These are phyloP conservation scores for Coendou prehensilis DNA, from an alignment of 2,797 vertebrate genomes.

Conservation along the genomic window DNA sequence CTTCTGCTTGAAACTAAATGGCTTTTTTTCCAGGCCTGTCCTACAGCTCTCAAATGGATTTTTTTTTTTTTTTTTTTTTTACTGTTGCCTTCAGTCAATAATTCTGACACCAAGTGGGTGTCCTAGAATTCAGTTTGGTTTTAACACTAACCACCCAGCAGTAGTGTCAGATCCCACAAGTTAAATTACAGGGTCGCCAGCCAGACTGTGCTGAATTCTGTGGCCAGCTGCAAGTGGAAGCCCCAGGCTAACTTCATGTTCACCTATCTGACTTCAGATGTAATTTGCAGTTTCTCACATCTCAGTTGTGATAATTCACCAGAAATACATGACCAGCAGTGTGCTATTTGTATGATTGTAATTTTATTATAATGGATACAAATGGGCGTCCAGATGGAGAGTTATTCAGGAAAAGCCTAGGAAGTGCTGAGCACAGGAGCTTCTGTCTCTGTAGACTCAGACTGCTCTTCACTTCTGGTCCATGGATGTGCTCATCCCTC, in stretches of 20 bases:
- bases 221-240: background rate
- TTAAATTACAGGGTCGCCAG: background rate
- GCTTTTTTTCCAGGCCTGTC: background rate
- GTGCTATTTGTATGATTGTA: background rate
- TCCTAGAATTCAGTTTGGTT: background rate
- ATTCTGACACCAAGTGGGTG: background rate
- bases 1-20: background rate
- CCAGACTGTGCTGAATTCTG: background rate
- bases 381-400: background rate
- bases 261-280: background rate
- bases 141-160: background rate
- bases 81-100: background rate
- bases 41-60: background rate
- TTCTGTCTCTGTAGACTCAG: background rate
- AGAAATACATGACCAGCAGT: background rate
- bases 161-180: background rate
- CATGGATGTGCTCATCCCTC: background rate
- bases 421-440: background rate
- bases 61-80: background rate
- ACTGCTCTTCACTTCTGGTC: too few relatives aligned
- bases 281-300: background rate
- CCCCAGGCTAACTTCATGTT: background rate
- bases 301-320: background rate
- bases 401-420: background rate
- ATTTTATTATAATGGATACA: background rate